A percentile compares a stretch with the other conserved stretches of the same genome.
Conservation (phyloP, 2,113 vertebrate species). For the Cyanoramphus novaezelandiae region DNA sequence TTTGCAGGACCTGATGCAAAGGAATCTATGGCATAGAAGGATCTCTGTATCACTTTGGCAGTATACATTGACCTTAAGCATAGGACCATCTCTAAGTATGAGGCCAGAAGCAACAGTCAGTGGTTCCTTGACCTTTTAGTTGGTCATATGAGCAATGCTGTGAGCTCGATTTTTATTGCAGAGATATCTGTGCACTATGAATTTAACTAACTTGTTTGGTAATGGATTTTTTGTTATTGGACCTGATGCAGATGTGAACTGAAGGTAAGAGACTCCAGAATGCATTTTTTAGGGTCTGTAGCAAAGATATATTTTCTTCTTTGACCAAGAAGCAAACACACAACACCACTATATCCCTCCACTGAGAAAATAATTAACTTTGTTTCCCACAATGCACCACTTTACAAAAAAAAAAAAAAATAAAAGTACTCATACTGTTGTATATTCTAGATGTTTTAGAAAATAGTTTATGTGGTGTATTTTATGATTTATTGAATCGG, state of each 20-base stretch:
- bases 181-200: background rate
- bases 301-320: background rate
- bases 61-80: background rate
- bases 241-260: background rate
- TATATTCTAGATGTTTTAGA: background rate
- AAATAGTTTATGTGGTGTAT: background rate
- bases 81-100: background rate
- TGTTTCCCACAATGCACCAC: accelerated
- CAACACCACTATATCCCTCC: background rate
- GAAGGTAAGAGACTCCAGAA: background rate
- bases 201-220: background rate
- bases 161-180: background rate
- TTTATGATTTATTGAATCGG: background rate
- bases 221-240: background rate
- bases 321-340: background rate
- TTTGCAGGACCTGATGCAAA: background rate
- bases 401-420: background rate
- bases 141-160: background rate
- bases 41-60: background rate
- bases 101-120: background rate
- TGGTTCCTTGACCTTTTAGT: background rate
- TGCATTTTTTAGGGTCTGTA: background rate
- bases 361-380: background rate
- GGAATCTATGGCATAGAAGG: background rate
- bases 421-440: background rate